Evolutionary conservation across 1,140 invertebrate genomes (phyloP).

Genomic region (Pseudomyrmex dendroicus): DNA sequence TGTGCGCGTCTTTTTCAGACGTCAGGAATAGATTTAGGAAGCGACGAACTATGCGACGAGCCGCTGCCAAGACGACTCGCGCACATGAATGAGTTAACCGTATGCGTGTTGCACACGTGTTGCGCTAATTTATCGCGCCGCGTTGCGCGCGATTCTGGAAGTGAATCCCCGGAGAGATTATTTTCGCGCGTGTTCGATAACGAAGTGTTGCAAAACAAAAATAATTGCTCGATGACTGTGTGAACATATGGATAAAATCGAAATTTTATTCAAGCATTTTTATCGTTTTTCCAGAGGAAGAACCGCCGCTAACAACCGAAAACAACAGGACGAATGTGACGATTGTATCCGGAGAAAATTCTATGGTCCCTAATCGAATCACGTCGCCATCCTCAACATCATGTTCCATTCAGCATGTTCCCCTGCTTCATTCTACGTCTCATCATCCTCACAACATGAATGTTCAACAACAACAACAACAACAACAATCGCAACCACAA

Average conservation of each 20-base stretch:
- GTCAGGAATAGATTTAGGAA: conserved; percentile 82
- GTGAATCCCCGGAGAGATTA: background rate
- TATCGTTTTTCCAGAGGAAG: conserved; percentile 80
- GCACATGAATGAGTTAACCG: conserved; percentile 83
- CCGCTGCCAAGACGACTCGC: conserved; percentile 76
- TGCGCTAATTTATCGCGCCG: conserved; percentile 79
- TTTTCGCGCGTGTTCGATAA: conserved; percentile 27
- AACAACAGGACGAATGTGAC: conserved; percentile 77
- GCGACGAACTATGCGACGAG: conserved; percentile 79
- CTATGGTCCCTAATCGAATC: conserved; percentile 77
- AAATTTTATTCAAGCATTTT: conserved; percentile 5
- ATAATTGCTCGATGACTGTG: too few relatives aligned
- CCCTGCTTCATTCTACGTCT: conserved; percentile 64
- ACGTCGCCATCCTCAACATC: conserved; percentile 70
- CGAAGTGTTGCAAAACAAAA: conserved; percentile 37
- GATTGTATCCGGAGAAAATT: conserved; percentile 73
- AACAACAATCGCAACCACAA: conserved; percentile 69
- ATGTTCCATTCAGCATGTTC: conserved; percentile 73
- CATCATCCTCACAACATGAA: conserved; percentile 60
- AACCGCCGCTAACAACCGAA: conserved; percentile 78
- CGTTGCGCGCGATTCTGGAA: conserved; percentile 34
- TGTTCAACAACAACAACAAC: conserved; percentile 36
- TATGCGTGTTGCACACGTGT: conserved; percentile 79
- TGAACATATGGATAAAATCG: background rate
- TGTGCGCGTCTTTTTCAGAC: conserved; percentile 50